phyloP scores from a whole-genome alignment of 2,797 vertebrate genomes.

The Trachops cirrhosus region DNA sequence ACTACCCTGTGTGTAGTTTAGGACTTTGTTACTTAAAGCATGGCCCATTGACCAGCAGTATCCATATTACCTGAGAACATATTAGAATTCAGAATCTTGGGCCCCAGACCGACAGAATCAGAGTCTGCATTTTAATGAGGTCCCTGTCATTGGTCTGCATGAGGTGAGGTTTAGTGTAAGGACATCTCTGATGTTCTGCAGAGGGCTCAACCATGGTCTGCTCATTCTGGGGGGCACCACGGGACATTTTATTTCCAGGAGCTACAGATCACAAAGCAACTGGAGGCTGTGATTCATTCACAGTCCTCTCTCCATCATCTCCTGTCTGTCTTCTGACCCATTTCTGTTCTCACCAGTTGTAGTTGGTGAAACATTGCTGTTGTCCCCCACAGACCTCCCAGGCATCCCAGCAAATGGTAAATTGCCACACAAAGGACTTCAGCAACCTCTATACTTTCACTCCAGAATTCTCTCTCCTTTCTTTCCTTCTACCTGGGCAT shows the following conservation, averaged over 20 bases:
- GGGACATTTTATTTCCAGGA: background rate
- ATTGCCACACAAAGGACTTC: background rate
- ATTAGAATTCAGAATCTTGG: background rate
- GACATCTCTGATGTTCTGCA: background rate
- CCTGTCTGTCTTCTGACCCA: background rate
- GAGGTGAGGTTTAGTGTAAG: background rate
- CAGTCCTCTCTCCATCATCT: background rate
- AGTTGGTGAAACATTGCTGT: background rate
- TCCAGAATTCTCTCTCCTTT: background rate
- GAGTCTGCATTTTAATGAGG: background rate
- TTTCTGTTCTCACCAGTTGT: background rate
- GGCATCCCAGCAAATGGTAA: background rate
- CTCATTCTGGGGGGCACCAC: background rate
- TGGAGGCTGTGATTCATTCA: background rate
- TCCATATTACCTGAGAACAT: background rate
- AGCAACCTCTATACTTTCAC: too few species aligned
- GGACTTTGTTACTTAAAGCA: background rate
- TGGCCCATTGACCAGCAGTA: background rate
- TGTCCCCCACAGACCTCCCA: background rate
- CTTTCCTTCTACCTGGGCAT: background rate
- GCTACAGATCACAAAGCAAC: background rate
- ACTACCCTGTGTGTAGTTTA: background rate
- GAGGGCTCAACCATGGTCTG: rapidly evolving
- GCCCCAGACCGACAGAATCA: background rate
- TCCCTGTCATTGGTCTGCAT: background rate